Conservation (phyloP, 2,113 vertebrate genomes). For the Oostethus manadensis region DNA sequence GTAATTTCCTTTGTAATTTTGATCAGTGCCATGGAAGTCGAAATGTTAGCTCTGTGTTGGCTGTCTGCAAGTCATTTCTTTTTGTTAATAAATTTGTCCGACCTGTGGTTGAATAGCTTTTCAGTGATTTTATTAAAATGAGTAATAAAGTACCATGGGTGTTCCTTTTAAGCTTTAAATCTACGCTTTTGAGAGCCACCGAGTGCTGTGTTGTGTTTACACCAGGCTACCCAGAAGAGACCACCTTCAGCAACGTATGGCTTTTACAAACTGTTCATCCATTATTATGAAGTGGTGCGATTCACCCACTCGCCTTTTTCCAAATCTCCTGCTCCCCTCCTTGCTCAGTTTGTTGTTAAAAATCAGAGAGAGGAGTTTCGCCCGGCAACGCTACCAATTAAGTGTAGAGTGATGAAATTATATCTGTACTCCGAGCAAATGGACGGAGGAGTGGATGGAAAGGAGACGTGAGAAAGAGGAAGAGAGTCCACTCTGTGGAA, state of each 20-base stretch:
- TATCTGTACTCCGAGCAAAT: constrained; percentile 56
- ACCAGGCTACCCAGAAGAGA: constrained; percentile 40
- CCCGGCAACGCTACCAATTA: constrained; percentile 52
- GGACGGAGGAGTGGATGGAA: constrained; percentile 43
- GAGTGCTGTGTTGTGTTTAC: constrained; percentile 35
- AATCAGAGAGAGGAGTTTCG: constrained; percentile 20
- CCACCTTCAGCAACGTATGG: constrained; percentile 11
- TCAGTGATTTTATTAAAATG: no score
- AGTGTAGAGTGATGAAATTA: constrained; percentile 67
- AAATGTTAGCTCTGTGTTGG: no score
- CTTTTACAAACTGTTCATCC: constrained; percentile 53
- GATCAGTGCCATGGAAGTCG: no score
- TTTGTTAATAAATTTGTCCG: no score
- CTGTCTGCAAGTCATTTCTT: no score
- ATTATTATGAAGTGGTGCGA: constrained; percentile 62
- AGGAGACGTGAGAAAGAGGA: constrained; percentile 44
- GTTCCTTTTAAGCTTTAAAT: no score
- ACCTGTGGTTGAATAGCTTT: no score
- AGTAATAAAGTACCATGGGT: not conserved
- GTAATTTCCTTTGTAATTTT: no score
- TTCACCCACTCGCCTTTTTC: constrained; percentile 48
- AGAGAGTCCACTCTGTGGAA: constrained; percentile 62
- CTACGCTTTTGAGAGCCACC: not conserved
- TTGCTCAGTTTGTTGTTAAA: constrained; percentile 47
- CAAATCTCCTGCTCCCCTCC: constrained; percentile 44